Evolutionary conservation across 2,888 invertebrate species (phyloP).

Genomic region (Rhyacophila evoluta): DNA sequence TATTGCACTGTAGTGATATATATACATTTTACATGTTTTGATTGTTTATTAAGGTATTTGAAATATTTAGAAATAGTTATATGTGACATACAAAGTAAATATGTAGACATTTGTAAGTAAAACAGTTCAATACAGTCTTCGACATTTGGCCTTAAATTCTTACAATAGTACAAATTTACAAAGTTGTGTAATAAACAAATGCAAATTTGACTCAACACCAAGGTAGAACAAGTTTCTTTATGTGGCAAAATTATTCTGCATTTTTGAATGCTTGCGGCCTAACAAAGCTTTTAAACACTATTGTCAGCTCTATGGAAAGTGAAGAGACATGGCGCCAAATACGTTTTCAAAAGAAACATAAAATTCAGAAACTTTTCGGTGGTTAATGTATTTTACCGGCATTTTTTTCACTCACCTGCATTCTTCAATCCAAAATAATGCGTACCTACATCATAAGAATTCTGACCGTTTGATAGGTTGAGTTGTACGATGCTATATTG

Average conservation of each 20-base stretch:
- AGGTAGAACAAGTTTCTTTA: neutral
- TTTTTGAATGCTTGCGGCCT: conserved; percentile 30
- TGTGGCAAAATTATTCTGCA: neutral
- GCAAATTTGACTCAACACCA: neutral
- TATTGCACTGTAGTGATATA: too few species aligned
- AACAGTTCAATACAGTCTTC: too few species aligned
- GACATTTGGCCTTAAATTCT: neutral
- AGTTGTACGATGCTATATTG: neutral
- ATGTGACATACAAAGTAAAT: too few species aligned
- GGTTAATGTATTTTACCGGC: neutral
- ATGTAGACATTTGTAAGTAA: too few species aligned
- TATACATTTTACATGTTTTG: too few species aligned
- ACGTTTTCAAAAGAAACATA: conserved; percentile 25
- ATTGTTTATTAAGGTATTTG: too few species aligned
- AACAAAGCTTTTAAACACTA: conserved; percentile 32
- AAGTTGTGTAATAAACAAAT: conserved; percentile 12
- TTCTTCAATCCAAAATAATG: neutral
- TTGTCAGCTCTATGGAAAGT: conserved; percentile 33
- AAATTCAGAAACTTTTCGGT: neutral
- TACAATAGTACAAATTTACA: neutral
- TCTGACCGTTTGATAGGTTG: neutral
- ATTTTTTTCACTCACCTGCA: neutral
- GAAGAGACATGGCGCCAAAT: conserved; percentile 42
- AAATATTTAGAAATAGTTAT: too few species aligned
- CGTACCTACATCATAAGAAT: neutral